These are phyloP conservation scores for Ceraclea dissimilis DNA, from an alignment of 2,888 invertebrate species.

Conservation along the genomic window DNA sequence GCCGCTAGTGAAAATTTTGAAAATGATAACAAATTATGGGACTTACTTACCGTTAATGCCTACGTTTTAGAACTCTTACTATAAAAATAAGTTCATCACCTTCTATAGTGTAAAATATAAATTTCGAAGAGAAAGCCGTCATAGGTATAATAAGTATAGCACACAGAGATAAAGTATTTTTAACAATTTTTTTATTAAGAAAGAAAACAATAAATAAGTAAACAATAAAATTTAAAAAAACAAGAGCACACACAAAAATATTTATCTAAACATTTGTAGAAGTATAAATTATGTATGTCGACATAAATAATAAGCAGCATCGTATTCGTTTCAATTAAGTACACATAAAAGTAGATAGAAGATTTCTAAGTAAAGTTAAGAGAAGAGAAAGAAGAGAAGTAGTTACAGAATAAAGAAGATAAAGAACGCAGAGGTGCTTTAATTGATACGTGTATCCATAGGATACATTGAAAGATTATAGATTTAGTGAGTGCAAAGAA, in stretches of 20 bases:
- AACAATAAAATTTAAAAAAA: neutral
- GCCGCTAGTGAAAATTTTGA: too few species aligned
- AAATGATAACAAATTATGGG: too few species aligned
- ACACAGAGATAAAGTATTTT: neutral
- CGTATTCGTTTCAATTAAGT: neutral
- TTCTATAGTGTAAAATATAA: too few species aligned
- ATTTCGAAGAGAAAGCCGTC: too few species aligned
- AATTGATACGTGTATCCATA: too few species aligned
- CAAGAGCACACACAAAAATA: neutral
- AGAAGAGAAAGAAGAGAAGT: neutral
- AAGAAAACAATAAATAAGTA: slow-evolving; percentile 1
- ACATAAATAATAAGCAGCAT: neutral
- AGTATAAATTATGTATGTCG: neutral
- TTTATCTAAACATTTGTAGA: neutral
- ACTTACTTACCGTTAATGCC: too few species aligned
- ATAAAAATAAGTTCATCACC: too few species aligned
- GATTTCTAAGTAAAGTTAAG: neutral
- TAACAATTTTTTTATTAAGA: slow-evolving; percentile 2
- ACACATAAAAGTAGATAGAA: neutral
- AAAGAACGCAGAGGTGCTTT: neutral
- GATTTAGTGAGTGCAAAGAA: too few species aligned
- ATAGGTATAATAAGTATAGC: too few species aligned
- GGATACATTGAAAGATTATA: too few species aligned
- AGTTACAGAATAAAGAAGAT: neutral
- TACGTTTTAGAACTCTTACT: too few species aligned